Base-by-base conservation (phyloP, 2,797 vertebrate genomes). In the Darevskia mixta region DNA sequence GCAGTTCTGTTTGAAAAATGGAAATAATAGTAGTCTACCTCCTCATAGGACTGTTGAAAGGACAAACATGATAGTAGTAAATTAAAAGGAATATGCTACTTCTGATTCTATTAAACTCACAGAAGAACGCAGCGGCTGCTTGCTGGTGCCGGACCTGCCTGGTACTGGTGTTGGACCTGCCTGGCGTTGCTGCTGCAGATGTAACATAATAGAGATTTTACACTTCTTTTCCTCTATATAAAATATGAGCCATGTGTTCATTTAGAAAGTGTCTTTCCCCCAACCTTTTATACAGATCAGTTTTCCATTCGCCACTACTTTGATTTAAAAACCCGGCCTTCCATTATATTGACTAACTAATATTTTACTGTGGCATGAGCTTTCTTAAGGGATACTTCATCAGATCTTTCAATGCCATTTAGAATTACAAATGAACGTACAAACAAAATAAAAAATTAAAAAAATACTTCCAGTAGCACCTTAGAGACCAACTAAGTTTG, bases 61-160 rank as follows among this genome's bases (percentile, higher is more conserved):
- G 61, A 58, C 18, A 78, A 69, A 79, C 35, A 55, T 32, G 23
- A 23, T 61, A 58, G 23, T 32, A n/a, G 35, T 71, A 80, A 64
- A 76, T 49, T 25, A 61, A 73, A 58, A 83, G 73, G 32, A 67
- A 82, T 69, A 73, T 17, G 69, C 73, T 71, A 79, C 78, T 80
- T 88, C 83, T 81, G 20, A 55, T 69, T 80, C 45, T 49, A 85
- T 66, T 73, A 80, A 85, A 85, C 87, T 89, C 83, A 88, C 82
- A 80, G 83, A 81, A 71, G 8, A 69, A 80, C 17, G 29, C 2
- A 32, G 82, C 3, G 20, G 61, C 29, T 69, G 75, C 81, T 79
- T 80, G 83, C 76, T 66, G 83, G 5, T 38, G 69, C 38, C 79
- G 76, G 76, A 84, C 87, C 76, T 88, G 87, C 76, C 82, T 88